Percentiles rank a stretch among this genome's conserved stretches.
Evolutionary conservation across 1,140 invertebrate species (phyloP).

Genomic region (Yoshiicerus persimilis): DNA sequence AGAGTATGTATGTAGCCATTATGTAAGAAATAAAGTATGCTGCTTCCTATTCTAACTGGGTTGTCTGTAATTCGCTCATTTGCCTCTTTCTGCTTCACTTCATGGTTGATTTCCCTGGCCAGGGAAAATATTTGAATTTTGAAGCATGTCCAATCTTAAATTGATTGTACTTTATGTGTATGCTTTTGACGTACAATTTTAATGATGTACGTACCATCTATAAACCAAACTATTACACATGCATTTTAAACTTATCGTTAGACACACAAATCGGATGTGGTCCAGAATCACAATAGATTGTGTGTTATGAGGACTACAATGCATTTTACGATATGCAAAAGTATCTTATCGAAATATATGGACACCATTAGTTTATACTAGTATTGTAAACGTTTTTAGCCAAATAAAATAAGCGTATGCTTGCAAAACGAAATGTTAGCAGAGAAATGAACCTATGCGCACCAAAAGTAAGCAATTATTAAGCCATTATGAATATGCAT

Average conservation of each 20-base stretch:
- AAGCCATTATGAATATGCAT: background rate
- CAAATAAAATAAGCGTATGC: too few species aligned
- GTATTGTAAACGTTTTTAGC: too few species aligned
- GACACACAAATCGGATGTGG: background rate
- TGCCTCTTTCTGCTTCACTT: background rate
- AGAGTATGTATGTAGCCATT: background rate
- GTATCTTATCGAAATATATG: too few species aligned
- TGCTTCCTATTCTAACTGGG: background rate
- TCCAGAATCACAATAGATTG: too few species aligned
- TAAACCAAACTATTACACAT: background rate
- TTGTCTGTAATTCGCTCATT: background rate
- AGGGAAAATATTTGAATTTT: constrained; percentile 14
- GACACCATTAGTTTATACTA: too few species aligned
- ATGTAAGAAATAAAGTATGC: background rate
- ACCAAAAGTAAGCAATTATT: background rate
- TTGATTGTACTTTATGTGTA: background rate
- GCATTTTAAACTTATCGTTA: background rate
- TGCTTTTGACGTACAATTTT: background rate
- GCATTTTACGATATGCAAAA: too few species aligned
- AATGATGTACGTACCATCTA: background rate
- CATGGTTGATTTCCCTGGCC: background rate
- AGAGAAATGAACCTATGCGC: too few species aligned
- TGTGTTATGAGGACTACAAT: too few species aligned
- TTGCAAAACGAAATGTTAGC: too few species aligned
- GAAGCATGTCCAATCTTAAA: background rate